Percentiles rank a stretch among this genome's conserved stretches.
Conservation (phyloP, 2,797 vertebrate species). For the Bovichtus diacanthus region DNA sequence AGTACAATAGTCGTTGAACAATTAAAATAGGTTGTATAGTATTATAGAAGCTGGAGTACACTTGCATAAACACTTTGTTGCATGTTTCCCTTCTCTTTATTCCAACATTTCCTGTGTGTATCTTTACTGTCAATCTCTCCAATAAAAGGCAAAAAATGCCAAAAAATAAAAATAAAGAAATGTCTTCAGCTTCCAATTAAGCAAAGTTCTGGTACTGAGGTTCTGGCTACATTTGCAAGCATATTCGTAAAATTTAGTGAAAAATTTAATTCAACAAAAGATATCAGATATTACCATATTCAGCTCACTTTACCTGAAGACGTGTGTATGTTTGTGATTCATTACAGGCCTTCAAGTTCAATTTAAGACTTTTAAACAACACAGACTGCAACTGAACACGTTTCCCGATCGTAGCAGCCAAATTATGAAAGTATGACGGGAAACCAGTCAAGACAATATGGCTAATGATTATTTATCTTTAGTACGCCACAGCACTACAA, state of each 20-base stretch:
- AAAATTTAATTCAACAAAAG: no score
- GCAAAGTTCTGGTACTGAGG: not conserved
- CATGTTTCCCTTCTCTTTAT: not conserved
- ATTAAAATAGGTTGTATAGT: constrained; percentile 16
- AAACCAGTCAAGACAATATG: not conserved
- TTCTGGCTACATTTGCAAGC: not conserved
- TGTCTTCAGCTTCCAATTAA: no score
- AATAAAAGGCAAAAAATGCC: not conserved
- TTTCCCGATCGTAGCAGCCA: not conserved
- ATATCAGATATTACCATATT: not conserved
- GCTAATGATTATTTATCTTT: not conserved
- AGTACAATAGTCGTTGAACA: constrained; percentile 31
- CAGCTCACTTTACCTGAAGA: not conserved
- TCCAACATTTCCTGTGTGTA: not conserved
- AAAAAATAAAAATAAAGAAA: no score
- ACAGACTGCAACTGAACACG: no score
- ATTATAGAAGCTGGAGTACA: constrained; percentile 1
- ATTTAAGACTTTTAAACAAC: no score
- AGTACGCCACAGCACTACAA: not conserved
- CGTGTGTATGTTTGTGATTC: no score
- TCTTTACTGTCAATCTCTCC: not conserved
- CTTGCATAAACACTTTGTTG: not conserved
- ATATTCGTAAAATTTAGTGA: not conserved
- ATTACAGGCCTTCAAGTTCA: no score
- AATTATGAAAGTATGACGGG: not conserved